Base-by-base conservation (phyloP, 2,113 vertebrate genomes). In the Marmota monax region DNA sequence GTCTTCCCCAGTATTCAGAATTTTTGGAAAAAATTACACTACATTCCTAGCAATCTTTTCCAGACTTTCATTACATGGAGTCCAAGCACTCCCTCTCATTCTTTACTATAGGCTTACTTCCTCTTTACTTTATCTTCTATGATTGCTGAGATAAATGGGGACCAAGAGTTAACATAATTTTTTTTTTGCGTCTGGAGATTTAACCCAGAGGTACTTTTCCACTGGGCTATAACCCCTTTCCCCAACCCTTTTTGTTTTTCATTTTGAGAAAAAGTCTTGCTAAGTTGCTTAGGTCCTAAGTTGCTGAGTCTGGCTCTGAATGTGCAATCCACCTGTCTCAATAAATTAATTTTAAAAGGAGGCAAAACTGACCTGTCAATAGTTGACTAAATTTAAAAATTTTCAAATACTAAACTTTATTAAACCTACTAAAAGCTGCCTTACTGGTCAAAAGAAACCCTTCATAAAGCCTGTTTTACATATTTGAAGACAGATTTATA, bases 361-460 rank as follows among this genome's bases (percentile, higher is more conserved):
- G 7, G n/a, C 73, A 39, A 96, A 83, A 90, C 56, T 56, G 16
- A 42, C 27, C 27, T 3, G 14, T 65, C 70, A 94, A 76, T 22
- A 90, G 51, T 1, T 94, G 10, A 94, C 77, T 58, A 58, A 95
- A 84, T 48, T 18, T 82, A 34, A 96, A 94, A 92, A 89, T 69
- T 63, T 74, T 87, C 67, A 92, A 91, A 93, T 76, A 72, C 34
- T 88, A 1, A 85, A 23, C 56, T 90, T 53, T 72, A 78, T 9
- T 56, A 90, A 79, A 74, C 16, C 48, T 79, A 73, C 13, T 67
- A 69, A 45, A 45, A 45, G 22, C 20, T 88, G 13, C 13, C 78
- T 95, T 78, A 79, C 32, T 83, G 27, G 25, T 58, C 22, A 34
- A 82, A 86, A 80, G 61, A 80, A 80, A 29, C 4, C n/a, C 27